A percentile compares a stretch with the other conserved stretches of the same genome.
phyloP scores from a whole-genome alignment of 2,888 invertebrate genomes.

The Cephus sareptanus region DNA sequence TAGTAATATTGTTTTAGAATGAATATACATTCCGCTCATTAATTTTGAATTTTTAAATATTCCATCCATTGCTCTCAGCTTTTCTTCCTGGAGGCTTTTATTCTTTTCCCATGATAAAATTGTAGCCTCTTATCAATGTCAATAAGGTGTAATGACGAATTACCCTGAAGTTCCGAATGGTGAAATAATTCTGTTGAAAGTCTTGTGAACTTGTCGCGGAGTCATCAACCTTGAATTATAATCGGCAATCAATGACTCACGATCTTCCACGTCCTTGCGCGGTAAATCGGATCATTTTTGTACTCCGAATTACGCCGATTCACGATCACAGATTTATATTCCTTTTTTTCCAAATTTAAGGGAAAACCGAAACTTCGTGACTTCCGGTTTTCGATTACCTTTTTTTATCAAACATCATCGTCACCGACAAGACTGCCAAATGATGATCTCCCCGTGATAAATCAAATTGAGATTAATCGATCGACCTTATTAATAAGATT shows the following conservation, averaged over 20 bases:
- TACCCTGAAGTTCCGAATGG: neutral
- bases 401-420: neutral
- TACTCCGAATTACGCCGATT: neutral
- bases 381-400: neutral
- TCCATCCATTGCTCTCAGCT: neutral
- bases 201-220: neutral
- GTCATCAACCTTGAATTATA: neutral
- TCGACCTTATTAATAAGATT: neutral
- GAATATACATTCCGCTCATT: neutral
- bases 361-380: neutral
- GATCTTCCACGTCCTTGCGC: neutral
- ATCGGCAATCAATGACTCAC: neutral
- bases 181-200: neutral
- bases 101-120: neutral
- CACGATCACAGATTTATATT: neutral
- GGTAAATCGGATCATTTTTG: neutral
- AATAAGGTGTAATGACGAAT: neutral
- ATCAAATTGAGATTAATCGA: neutral
- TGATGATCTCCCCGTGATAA: neutral
- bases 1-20: neutral
- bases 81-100: neutral
- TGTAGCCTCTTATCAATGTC: neutral
- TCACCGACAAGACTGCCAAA: neutral
- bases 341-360: neutral
- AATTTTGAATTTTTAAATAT: neutral